Evolutionary conservation across 2,888 invertebrate species (phyloP), one percentile per base, ranked within the genome.

Genomic region (Adela reaumurella): DNA sequence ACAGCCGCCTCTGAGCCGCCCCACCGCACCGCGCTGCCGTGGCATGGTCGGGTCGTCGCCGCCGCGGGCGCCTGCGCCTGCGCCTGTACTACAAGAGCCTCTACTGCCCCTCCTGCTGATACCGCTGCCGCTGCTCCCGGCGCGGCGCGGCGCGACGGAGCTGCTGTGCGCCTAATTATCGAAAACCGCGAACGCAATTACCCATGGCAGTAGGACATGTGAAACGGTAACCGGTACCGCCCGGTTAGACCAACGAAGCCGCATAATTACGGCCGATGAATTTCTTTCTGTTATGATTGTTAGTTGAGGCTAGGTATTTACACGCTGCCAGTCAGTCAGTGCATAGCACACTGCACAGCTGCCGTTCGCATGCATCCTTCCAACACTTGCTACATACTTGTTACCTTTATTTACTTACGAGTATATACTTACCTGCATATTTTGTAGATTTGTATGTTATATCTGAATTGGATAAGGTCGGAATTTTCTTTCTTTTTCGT

Each of bases 231-330:
- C 35, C 35, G n/a, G 35, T 35, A 35, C 11, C 35, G 35, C 35
- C 35, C 35, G 35, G 35, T 35, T 35, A 14, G 57, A 61, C 61
- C n/a, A n/a, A n/a, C n/a, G 60, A 61, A 60, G 58, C 58, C 57
- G 57, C 59, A 59, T n/a, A n/a, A 60, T 61, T 63, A 61, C 53
- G 19, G 57, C 49, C 56, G 57, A 55, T 62, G 58, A 61, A 63
- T 60, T 64, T 62, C 59, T 61, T 35, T 61, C 58, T 59, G 62
- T 57, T 64, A 62, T 63, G 60, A 61, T 63, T 62, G 58, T 55
- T n/a, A 5, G 24, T 24, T 4, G 24, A 24, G 24, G 4, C 8
- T 24, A 24, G n/a, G n/a, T n/a, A n/a, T n/a, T n/a, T 24, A 24
- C 24, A 24, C 24, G 24, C 24, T 24, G 24, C 24, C 4, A 4